Conservation (phyloP, 2,797 vertebrate genomes). For the Garrulus glandarius region DNA sequence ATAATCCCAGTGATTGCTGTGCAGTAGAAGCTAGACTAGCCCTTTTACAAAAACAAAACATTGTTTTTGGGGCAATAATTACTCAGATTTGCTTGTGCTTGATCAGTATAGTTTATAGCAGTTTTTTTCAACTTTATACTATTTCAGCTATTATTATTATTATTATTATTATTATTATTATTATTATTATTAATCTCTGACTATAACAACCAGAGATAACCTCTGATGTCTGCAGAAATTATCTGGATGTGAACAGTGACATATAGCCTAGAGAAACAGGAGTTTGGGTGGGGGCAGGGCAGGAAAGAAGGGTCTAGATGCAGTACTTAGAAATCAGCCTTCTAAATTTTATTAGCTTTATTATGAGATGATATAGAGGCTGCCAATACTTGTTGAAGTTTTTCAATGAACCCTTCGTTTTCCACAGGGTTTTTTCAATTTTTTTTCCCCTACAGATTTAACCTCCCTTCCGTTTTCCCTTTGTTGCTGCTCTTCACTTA, state of each 20-base stretch:
- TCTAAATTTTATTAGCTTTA: not conserved
- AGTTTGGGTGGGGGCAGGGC: accelerated
- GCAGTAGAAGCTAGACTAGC: not conserved
- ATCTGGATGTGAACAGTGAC: not conserved
- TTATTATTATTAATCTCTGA: not conserved
- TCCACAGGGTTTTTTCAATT: accelerated
- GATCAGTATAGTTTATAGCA: not conserved
- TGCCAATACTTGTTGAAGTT: not conserved
- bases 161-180: not conserved
- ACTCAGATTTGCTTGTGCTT: not conserved
- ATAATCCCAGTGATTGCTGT: not conserved
- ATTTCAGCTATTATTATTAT: not conserved
- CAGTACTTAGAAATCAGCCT: not conserved
- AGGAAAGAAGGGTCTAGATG: not conserved
- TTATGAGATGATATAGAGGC: not conserved
- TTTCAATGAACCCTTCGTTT: not conserved
- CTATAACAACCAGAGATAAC: not conserved
- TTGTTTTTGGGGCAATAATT: not conserved
- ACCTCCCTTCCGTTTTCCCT: not conserved
- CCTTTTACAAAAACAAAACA: not conserved
- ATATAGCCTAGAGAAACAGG: not conserved
- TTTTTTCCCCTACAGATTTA: not conserved
- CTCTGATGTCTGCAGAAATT: not conserved
- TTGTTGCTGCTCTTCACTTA: not conserved
- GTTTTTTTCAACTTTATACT: not conserved